Conservation (phyloP, 2,113 vertebrate species). For the Leucopsar rothschildi region DNA sequence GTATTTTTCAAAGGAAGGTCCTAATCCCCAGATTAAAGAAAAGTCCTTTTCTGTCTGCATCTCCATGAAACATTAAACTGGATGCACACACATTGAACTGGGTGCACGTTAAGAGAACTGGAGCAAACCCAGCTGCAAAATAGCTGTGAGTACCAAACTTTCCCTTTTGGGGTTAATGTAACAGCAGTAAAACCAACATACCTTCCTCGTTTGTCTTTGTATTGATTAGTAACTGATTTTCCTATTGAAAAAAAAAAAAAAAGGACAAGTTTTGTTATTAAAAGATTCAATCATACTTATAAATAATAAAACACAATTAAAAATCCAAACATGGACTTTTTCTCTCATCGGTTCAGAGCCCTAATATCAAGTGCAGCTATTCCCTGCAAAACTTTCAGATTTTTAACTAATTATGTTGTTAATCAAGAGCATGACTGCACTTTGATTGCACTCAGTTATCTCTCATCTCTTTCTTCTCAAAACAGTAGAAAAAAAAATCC, state of each 20-base stretch:
- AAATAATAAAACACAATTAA: neutral
- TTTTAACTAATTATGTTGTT: slow-evolving; percentile 3
- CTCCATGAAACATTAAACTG: neutral
- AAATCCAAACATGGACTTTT: neutral
- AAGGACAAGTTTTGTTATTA: neutral
- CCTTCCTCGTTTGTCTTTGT: neutral
- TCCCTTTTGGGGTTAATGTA: neutral
- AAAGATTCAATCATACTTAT: neutral
- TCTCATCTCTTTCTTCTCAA: slow-evolving; percentile 1
- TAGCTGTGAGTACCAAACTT: neutral
- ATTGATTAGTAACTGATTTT: neutral
- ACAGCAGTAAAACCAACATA: neutral
- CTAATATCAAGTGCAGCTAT: neutral
- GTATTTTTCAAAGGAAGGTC: neutral
- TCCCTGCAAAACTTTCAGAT: neutral
- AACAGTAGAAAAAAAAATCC: neutral
- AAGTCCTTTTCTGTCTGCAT: neutral
- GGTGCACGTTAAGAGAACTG: neutral
- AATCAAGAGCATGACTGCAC: slow-evolving; percentile 28
- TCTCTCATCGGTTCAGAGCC: neutral
- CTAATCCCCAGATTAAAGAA: neutral
- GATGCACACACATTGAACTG: too few species aligned
- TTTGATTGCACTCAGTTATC: neutral
- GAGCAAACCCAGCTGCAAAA: neutral
- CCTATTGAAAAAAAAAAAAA: neutral